These are phyloP conservation scores for Tokudaia muenninki DNA, from an alignment of 2,797 vertebrate species.

Conservation along the genomic window DNA sequence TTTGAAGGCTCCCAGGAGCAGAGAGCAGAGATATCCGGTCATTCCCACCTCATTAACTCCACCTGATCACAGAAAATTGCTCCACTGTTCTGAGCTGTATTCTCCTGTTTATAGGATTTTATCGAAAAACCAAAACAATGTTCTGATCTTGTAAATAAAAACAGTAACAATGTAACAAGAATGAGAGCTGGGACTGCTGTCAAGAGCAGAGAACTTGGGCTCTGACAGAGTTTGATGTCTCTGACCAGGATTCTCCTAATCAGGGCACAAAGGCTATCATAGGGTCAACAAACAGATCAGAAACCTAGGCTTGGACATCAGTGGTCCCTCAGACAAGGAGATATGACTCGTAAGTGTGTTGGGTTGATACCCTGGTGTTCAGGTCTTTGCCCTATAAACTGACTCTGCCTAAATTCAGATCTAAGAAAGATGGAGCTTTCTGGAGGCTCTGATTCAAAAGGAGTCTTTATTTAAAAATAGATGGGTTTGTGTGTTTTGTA, in stretches of 20 bases:
- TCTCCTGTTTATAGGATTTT: slow-evolving; percentile 1
- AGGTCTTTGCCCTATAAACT: neutral
- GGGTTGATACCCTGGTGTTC: neutral
- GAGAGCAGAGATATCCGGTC: neutral
- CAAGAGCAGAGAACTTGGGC: rapidly evolving
- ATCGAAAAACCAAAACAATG: neutral
- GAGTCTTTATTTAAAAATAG: neutral
- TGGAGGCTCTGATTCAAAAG: neutral
- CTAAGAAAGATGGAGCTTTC: neutral
- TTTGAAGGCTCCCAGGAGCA: neutral
- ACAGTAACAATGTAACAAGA: neutral
- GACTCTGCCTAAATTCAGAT: neutral
- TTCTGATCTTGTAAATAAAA: neutral
- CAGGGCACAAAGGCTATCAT: rapidly evolving
- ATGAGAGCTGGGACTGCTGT: neutral
- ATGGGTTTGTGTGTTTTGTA: neutral
- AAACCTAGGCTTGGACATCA: neutral
- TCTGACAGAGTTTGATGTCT: neutral
- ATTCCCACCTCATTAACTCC: rapidly evolving
- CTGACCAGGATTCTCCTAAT: neutral
- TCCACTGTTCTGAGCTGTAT: neutral
- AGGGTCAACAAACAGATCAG: neutral
- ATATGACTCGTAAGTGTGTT: neutral
- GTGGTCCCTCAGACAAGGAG: neutral
- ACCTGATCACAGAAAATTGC: neutral